Percentiles rank a stretch among this genome's conserved stretches.
phyloP scores from a whole-genome alignment of 2,797 vertebrate species.

The Tenualosa thibaudeaui region DNA sequence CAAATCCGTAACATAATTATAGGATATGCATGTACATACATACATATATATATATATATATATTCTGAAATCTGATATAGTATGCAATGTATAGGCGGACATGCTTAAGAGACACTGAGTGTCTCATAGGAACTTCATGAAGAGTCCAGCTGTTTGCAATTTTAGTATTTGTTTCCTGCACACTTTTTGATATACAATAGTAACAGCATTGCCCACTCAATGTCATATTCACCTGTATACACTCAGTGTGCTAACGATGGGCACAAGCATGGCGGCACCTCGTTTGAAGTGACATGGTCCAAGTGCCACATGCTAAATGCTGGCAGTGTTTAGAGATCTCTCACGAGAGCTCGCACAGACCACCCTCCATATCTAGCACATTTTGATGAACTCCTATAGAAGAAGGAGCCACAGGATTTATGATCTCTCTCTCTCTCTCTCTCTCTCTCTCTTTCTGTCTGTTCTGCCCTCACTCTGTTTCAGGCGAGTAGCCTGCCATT shows the following conservation, averaged over 20 bases:
- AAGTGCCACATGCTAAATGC: background rate
- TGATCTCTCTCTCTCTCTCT: background rate
- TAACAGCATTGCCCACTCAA: background rate
- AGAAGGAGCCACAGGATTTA: background rate
- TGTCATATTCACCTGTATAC: constrained; percentile 4
- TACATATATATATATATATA: background rate
- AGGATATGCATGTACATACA: background rate
- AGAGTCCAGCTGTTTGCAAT: background rate
- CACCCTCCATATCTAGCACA: background rate
- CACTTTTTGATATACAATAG: background rate
- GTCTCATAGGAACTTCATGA: no score
- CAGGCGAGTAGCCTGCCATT: background rate
- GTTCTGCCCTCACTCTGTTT: background rate
- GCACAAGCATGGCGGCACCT: background rate
- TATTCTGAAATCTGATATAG: background rate
- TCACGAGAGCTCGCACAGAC: background rate
- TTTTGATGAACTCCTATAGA: background rate
- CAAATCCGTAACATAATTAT: background rate
- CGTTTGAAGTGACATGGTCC: background rate
- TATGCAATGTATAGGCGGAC: background rate
- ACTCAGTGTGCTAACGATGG: background rate
- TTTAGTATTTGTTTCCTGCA: no score
- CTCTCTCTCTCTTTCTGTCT: background rate
- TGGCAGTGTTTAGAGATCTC: background rate
- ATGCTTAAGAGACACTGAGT: background rate